These are phyloP conservation scores for Pluvialis apricaria DNA, from an alignment of 2,113 vertebrate genomes.

Conservation along the genomic window DNA sequence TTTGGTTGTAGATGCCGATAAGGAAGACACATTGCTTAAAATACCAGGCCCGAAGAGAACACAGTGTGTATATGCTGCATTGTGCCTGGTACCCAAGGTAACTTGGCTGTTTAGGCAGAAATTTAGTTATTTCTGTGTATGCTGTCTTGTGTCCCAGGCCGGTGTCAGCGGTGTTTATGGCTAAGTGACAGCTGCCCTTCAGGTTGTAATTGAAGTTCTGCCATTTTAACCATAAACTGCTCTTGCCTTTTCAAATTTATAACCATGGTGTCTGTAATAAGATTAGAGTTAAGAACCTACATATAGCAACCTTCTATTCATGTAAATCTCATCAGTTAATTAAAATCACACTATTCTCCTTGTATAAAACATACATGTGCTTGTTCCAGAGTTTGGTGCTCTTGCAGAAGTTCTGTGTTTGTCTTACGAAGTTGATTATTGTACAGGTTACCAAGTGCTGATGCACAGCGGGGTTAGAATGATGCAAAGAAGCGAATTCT, in stretches of 20 bases:
- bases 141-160: neutral
- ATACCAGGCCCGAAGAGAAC: neutral
- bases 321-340: neutral
- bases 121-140: neutral
- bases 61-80: neutral
- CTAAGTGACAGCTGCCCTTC: neutral
- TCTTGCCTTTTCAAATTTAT: neutral
- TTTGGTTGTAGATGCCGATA: neutral
- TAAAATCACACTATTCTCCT: neutral
- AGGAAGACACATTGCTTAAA: neutral
- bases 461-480: neutral
- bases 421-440: neutral
- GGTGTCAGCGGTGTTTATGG: neutral
- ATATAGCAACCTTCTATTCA: neutral
- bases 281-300: neutral
- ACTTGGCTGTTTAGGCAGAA: neutral
- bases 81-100: neutral
- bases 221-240: neutral
- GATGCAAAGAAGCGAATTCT: neutral
- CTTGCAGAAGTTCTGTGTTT: neutral
- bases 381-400: neutral
- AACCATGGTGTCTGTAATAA: neutral
- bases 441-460: neutral
- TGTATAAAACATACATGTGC: neutral
- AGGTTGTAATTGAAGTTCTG: neutral